Evolutionary conservation across 2,888 invertebrate genomes (phyloP), one percentile per base, ranked within the genome.

Genomic region (Bugula neritina): DNA sequence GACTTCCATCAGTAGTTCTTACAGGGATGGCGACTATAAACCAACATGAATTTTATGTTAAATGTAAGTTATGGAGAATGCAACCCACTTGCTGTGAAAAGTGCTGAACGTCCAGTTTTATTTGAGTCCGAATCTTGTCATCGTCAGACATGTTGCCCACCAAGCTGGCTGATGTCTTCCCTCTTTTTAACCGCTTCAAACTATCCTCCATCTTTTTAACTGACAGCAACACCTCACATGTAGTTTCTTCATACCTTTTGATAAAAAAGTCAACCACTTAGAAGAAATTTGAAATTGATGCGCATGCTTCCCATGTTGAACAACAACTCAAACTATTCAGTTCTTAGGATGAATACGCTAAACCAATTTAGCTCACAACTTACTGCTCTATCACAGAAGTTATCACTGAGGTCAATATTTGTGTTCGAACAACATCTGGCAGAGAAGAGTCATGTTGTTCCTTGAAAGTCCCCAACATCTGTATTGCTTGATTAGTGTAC

Each of bases 171-270:
- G 79, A 77, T 73, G 91, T 91, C 75, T 92, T 88, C 27, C 91
- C 90, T 84, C 91, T 90, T 85, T 94, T 95, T 81, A 98, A 87
- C 78, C 94, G 89, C 80, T 92, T 89, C 75, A 98, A 85, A 72
- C 95, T 95, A 82, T 96, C 95, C 82, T 97, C 96, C 77, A 96
- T 97, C 86, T 92, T 94, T 83, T 92, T 92, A 13, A 97, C 95
- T 0, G 95, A 94, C 69, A 90, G 92, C 74, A 98, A 86, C 0
- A 97, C 94, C 84, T 95, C 94, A 78, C 89, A 88, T 23, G 94
- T 92, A 74, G 91, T 81, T 5, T 78, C 78, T 69, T 79, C 79
- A 77, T 85, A 87, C 72, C 86, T 86, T 74, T 25, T 75, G 71
- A 71, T 69, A 17, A 3, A 58, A 31, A 31, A 35, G 57, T n/a